Conservation (phyloP, 2,888 invertebrate species). For the Brachyptera risi region DNA sequence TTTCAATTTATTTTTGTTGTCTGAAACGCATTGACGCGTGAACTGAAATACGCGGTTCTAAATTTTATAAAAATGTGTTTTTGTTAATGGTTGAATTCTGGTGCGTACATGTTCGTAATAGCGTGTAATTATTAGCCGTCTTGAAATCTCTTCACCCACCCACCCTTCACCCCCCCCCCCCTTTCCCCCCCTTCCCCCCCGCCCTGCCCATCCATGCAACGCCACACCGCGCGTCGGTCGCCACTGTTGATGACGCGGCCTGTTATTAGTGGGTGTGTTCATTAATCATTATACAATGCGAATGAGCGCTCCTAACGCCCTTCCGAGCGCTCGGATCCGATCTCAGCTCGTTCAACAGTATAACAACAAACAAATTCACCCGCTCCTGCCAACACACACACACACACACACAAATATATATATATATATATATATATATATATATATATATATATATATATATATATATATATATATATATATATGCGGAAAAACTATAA, state of each 20-base stretch:
- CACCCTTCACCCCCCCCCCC: neutral
- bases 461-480: neutral
- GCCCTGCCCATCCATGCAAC: too few relatives aligned
- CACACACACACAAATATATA: too few relatives aligned
- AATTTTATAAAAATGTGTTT: neutral
- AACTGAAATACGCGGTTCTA: neutral
- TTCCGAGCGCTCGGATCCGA: neutral
- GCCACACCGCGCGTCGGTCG: too few relatives aligned
- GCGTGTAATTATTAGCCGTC: constrained; percentile 12
- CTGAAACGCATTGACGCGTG: constrained; percentile 4
- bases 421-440: neutral
- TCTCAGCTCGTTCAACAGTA: neutral
- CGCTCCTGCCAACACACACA: too few relatives aligned
- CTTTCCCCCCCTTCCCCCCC: too few relatives aligned
- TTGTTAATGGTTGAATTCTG: constrained; percentile 9
- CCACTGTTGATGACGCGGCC: constrained; percentile 22
- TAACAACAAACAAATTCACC: neutral
- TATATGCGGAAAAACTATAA: too few relatives aligned
- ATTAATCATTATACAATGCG: constrained; percentile 21
- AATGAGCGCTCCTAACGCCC: constrained; percentile 17
- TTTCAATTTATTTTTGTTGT: constrained; percentile 6
- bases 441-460: too few relatives aligned
- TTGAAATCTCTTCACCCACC: constrained; percentile 1
- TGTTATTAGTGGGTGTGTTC: constrained; percentile 23
- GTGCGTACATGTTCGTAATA: constrained; percentile 9